phyloP scores from a whole-genome alignment of 2,888 invertebrate species.

The Spicauda simplicius region DNA sequence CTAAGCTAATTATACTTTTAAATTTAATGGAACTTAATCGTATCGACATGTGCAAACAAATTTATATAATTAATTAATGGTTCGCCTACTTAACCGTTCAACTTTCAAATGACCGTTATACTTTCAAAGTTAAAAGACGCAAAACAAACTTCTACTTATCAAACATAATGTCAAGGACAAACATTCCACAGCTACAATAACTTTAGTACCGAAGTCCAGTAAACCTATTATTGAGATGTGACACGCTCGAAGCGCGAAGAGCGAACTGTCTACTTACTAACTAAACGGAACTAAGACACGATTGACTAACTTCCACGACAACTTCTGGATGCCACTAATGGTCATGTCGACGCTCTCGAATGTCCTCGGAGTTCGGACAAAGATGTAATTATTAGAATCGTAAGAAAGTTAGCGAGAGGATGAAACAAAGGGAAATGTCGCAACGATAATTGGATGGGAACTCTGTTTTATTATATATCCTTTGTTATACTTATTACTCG shows the following conservation, averaged over 20 bases:
- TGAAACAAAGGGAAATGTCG: slow-evolving; percentile 1
- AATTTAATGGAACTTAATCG: no score
- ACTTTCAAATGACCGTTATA: no score
- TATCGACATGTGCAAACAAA: no score
- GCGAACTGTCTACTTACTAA: slow-evolving; percentile 22
- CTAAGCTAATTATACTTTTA: slow-evolving; percentile 1
- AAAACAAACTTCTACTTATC: no score
- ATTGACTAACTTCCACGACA: slow-evolving; percentile 47
- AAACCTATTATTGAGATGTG: slow-evolving; percentile 9
- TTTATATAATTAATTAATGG: no score
- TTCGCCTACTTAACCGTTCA: no score
- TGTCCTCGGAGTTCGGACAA: slow-evolving; percentile 12
- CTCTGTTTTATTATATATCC: not conserved
- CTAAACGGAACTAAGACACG: slow-evolving; percentile 25
- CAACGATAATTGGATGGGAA: not conserved
- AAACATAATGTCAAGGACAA: not conserved
- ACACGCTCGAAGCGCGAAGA: not conserved
- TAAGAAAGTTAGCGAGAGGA: slow-evolving; percentile 21
- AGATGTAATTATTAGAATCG: slow-evolving; percentile 25
- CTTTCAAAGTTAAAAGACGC: no score
- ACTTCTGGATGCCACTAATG: slow-evolving; percentile 46
- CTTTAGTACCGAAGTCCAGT: not conserved
- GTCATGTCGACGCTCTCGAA: slow-evolving; percentile 43
- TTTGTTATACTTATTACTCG: not conserved
- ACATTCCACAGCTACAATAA: not conserved